Base-by-base conservation (phyloP, 1,140 invertebrate species). In the Patella vulgata region DNA sequence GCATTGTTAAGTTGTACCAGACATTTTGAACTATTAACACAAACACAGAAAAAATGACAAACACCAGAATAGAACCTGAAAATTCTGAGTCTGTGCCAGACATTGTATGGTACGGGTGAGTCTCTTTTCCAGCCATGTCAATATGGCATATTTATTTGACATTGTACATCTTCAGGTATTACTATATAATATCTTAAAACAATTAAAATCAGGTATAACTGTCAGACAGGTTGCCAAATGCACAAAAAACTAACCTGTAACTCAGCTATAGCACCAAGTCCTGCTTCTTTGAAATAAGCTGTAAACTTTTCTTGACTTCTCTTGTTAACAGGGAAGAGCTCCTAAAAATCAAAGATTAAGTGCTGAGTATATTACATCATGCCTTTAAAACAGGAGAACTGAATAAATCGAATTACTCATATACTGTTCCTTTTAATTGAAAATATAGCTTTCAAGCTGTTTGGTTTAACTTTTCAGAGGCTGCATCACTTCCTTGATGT, bases 291-390 rank as follows among this genome's bases (percentile, higher is more conserved):
- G 85, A 96, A 96, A 74, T 91, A 89, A 71, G 89, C 87, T 72
- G 90, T 89, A 84, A 96, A 93, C 82, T 92, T 90, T 77, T 95
- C 93, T 82, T 94, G 92, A 78, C 91, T 94, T 79, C 94, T 90
- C 85, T 95, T 95, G 84, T 95, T 96, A 73, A 92, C 87, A 66
- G 95, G 95, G 82, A 97, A 92, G 86, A 97, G 95, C 82, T 96
- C 94, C 93, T 94, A 74, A 61, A 83, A 75, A 66, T 48, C 63
- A 47, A 53, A 53, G n/a, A 9, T 39, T 36, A 52, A n/a, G n/a
- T n/a, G n/a, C n/a, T n/a, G n/a, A n/a, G n/a, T n/a, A n/a, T 48
- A 3, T 33, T 19, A 59, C 19, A 56, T 27, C 4, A 52, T 53
- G n/a, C 36, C 23, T 42, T 8, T 58, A 55, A 8, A 21, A 5